Evolutionary conservation across 2,888 invertebrate species (phyloP).

Genomic region (Cylloceria caligata): DNA sequence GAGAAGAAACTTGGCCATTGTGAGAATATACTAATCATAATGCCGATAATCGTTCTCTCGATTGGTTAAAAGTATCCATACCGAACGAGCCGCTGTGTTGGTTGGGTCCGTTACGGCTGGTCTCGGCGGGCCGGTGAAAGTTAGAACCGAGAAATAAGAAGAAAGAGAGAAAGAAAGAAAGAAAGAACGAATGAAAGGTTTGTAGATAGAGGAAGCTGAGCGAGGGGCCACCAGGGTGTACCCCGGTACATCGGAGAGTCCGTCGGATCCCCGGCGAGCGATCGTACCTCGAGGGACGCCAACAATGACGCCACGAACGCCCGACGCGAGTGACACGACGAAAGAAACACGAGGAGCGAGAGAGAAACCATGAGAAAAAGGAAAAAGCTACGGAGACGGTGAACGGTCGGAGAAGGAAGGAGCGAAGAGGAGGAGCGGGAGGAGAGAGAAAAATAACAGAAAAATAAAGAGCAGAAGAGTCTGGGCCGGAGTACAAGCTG

Average conservation of each 20-base stretch:
- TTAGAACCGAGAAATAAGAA: conserved; percentile 5
- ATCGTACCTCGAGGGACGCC: conserved; percentile 56
- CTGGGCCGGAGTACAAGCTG: conserved; percentile 80
- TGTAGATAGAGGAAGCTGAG: conserved; percentile 2
- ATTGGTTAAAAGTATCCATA: conserved; percentile 1
- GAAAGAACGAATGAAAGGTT: conserved; percentile 17
- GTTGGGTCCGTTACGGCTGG: not conserved
- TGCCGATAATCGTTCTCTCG: conserved; percentile 15
- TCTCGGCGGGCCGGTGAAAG: conserved; percentile 27
- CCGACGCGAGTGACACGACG: conserved; percentile 36
- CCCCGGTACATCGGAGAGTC: conserved; percentile 40
- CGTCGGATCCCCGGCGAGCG: conserved; percentile 47
- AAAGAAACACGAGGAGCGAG: conserved; percentile 62
- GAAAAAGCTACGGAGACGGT: conserved; percentile 58
- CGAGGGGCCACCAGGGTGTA: conserved; percentile 38
- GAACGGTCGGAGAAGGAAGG: conserved; percentile 54
- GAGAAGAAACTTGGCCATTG: conserved; percentile 62
- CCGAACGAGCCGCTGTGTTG: conserved; percentile 1
- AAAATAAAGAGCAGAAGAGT: conserved; percentile 63
- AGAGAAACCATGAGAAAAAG: conserved; percentile 43
- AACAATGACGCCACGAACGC: conserved; percentile 61
- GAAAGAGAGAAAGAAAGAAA: conserved; percentile 22
- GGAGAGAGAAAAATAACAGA: conserved; percentile 23
- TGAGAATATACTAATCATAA: conserved; percentile 38
- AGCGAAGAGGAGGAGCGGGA: conserved; percentile 6